A percentile compares a stretch with the other conserved stretches of the same genome.
Conservation (phyloP, 2,113 vertebrate genomes). For the Colossoma macropomum region DNA sequence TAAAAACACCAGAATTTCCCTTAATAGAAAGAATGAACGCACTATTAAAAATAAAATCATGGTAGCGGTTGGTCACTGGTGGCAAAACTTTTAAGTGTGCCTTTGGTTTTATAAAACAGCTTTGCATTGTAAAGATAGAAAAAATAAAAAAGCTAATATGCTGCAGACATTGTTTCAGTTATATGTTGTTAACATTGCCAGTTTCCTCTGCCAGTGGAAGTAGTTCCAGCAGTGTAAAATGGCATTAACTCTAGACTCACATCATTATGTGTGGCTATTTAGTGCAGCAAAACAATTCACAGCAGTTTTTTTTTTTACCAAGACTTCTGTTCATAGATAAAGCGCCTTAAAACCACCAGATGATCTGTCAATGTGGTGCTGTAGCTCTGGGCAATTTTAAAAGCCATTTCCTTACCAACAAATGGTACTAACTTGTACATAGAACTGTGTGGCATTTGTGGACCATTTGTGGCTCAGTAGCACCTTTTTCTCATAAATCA, state of each 20-base stretch:
- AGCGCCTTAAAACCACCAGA: background rate
- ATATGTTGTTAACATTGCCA: background rate
- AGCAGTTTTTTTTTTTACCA: too few species aligned
- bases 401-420: background rate
- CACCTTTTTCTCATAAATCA: background rate
- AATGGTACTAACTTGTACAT: background rate
- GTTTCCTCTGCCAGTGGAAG: background rate
- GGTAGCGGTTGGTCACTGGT: too few species aligned
- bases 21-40: too few species aligned
- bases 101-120: background rate
- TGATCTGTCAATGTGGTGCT: slow-evolving; percentile 8
- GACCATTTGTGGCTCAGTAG: background rate
- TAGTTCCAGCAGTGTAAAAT: background rate
- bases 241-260: background rate
- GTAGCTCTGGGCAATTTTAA: background rate
- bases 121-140: background rate
- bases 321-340: background rate
- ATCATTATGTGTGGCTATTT: background rate
- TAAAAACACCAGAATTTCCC: too few species aligned
- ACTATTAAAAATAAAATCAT: too few species aligned
- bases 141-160: too few species aligned
- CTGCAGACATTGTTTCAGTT: too few species aligned
- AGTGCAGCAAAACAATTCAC: too few species aligned
- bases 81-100: too few species aligned
- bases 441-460: background rate